Base-by-base conservation (phyloP, 2,113 vertebrate genomes). In the Calidris pygmaea region DNA sequence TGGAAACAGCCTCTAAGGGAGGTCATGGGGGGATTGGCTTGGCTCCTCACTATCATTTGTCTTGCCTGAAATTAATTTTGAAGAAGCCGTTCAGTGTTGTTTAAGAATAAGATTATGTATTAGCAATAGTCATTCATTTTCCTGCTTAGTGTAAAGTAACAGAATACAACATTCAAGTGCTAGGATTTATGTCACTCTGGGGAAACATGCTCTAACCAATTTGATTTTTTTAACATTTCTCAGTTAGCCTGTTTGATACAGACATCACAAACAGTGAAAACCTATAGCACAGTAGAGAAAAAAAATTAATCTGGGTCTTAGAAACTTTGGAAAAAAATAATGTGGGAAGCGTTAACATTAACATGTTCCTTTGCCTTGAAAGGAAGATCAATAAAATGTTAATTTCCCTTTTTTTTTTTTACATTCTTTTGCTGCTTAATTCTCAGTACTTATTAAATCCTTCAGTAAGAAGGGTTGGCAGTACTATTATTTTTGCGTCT, bases 31-130 rank as follows among this genome's bases (percentile, higher is more conserved):
- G 89, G 76, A 62, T 50, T 95, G 86, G 34, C 56, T 95, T 79
- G 88, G 76, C 77, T 95, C 81, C 84, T 95, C 35, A 26, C 3
- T 37, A 34, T 90, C 73, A 5, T 96, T 94, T 97, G 70, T 96
- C 94, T 96, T 93, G 89, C 39, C 73, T 71, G 56, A 87, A 95
- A 97, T 96, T 85, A 95, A 87, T 96, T 96, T 87, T 85, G 90
- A 96, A 96, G 90, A 87, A 93, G 86, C 76, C 21, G 18, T 15
- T 96, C 70, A 30, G 73, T 66, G 22, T 78, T 85, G 94, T 91
- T 92, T 80, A 73, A 67, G 83, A 81, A 89, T 78, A 56, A 76
- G 92, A 37, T 91, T 93, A 23, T 6, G 80, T 48, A 62, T 82
- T 68, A 89, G 73, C 80, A 47, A 50, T 1, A 68, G 92, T 70